phyloP scores from a whole-genome alignment of 2,888 invertebrate species.

The Athrips mouffetella region DNA sequence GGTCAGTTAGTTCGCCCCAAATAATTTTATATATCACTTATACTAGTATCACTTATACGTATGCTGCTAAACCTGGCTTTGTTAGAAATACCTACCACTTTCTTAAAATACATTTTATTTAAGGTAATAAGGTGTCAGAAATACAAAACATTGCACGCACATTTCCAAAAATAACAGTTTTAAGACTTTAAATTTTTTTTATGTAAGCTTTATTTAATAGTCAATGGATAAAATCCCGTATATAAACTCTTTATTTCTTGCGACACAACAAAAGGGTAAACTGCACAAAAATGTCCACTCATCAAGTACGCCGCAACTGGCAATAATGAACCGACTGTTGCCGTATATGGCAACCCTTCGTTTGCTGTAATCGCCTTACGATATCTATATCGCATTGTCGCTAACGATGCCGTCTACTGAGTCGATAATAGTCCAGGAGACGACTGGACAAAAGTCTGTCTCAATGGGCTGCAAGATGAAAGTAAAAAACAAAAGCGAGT shows the following conservation, averaged over 20 bases:
- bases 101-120: too few species aligned
- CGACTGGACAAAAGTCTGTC: neutral
- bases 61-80: too few species aligned
- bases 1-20: neutral
- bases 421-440: slow-evolving; percentile 19
- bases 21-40: too few species aligned
- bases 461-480: neutral
- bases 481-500: too few species aligned
- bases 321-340: slow-evolving; percentile 46
- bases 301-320: slow-evolving; percentile 4
- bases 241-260: neutral
- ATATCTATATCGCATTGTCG: slow-evolving; percentile 61
- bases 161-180: too few species aligned
- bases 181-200: too few species aligned
- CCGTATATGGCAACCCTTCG: slow-evolving; percentile 57
- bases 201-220: too few species aligned
- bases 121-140: too few species aligned
- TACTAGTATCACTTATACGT: too few species aligned
- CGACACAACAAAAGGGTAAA: slow-evolving; percentile 6
- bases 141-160: too few species aligned
- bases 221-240: neutral
- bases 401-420: slow-evolving; percentile 45
- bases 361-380: slow-evolving; percentile 58
- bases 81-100: too few species aligned
- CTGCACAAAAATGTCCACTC: slow-evolving; percentile 9